Conservation (phyloP, 2,797 vertebrate species). For the Catharus ustulatus region DNA sequence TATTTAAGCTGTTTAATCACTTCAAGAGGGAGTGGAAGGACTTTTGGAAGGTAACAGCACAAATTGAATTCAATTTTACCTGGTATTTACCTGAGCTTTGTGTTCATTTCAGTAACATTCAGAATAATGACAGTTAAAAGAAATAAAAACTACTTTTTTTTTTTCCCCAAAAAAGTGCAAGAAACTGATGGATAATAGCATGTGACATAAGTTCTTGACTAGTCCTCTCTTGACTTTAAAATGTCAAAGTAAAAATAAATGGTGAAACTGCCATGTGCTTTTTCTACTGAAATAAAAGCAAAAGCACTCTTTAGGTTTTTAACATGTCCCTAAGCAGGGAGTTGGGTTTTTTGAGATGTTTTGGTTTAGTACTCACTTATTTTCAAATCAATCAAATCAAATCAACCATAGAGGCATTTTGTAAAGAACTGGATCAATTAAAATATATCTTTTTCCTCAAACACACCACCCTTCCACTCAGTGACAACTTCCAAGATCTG, state of each 20-base stretch:
- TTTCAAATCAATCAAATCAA: background rate
- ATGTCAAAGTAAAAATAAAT: background rate
- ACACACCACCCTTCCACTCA: background rate
- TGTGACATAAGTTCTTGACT: fast-evolving
- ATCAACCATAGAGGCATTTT: background rate
- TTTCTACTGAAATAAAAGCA: background rate
- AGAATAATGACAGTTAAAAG: background rate
- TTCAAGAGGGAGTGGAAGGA: background rate
- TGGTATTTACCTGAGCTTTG: background rate
- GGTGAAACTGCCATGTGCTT: background rate
- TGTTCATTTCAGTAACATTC: background rate
- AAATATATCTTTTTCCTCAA: fast-evolving
- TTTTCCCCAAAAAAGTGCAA: background rate
- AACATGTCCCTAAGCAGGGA: background rate
- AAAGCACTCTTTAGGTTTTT: background rate
- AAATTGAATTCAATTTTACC: background rate
- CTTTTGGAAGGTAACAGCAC: background rate
- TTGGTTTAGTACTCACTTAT: background rate
- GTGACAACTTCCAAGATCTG: background rate
- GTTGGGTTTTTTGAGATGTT: background rate
- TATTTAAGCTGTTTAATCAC: slow-evolving; percentile 16
- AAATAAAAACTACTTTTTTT: background rate
- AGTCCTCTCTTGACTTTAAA: background rate
- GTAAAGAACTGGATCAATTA: background rate
- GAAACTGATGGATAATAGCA: background rate